Evolutionary conservation across 2,113 vertebrate species (phyloP), one percentile per base, ranked within the genome.

Genomic region (Megaleporinus macrocephalus): DNA sequence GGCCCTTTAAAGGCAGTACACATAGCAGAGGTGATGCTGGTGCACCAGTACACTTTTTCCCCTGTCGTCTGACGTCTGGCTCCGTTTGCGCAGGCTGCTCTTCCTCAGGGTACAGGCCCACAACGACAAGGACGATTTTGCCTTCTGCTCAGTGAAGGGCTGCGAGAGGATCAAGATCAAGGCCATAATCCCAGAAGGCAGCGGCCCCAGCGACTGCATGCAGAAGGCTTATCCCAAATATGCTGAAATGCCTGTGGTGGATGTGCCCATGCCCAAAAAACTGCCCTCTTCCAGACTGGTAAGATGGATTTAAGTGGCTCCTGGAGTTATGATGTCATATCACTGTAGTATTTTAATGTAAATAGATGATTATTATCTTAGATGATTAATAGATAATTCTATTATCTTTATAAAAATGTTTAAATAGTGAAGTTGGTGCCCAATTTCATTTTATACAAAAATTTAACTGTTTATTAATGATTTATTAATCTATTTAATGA

Each of bases 101-200:
- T 98, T 99, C 89, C 89, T 99, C 84, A 97, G 95, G 87, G 88
- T 96, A 15, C 95, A 94, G 81, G 96, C 97, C 1, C 96, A 97
- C 76, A 96, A 96, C 0, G 92, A 96, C 72, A 95, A 93, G 80
- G 96, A 97, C 36, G 91, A 88, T 27, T 98, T 96, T 41, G 95
- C 97, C 74, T 99, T 98, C 93, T 99, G 98, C 91, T 98, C 98
- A 0, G 82, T 93, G 49, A 95, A 95, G 81, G 98, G 98, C 69
- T 99, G 98, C 1, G 98, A 99, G 88, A 84, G 98, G 57, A 93
- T 99, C 13, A 96, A 95, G 90, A 96, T 99, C 79, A 97, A 95
- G 83, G 98, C 97, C 0, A 61, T 91, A 55, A 90, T 99, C 70
- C 98, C 98, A 0, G 93, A 87, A 85, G 89, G 91, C 0, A 95